These are phyloP conservation scores for Agraylea sexmaculata DNA, from an alignment of 1,140 invertebrate genomes.

Conservation along the genomic window DNA sequence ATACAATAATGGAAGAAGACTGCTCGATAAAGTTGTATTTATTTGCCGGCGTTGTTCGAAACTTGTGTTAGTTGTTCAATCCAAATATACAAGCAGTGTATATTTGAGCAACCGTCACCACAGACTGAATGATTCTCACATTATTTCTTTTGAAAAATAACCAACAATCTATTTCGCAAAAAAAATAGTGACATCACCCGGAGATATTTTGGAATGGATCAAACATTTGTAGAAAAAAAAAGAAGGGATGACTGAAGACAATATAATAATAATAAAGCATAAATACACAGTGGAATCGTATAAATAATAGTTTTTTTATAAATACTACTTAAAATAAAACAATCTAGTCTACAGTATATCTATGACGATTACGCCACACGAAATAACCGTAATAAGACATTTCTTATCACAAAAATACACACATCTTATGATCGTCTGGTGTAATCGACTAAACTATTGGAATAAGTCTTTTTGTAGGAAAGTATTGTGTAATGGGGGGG, in stretches of 20 bases:
- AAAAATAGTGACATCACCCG: not conserved
- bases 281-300: not conserved
- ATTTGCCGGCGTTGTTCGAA: too few species aligned
- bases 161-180: not conserved
- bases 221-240: not conserved
- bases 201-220: not conserved
- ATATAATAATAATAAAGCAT: not conserved
- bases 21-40: too few species aligned
- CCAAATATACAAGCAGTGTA: too few species aligned
- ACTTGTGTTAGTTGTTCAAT: too few species aligned
- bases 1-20: too few species aligned
- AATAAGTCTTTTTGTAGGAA: conserved; percentile 7
- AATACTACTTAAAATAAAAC: not conserved
- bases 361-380: too few species aligned
- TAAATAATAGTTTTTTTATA: conserved; percentile 1
- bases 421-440: too few species aligned
- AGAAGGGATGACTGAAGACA: not conserved
- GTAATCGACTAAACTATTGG: too few species aligned
- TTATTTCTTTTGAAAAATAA: not conserved
- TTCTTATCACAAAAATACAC: conserved; percentile 19
- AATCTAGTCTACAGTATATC: too few species aligned
- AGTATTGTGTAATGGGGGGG: not conserved
- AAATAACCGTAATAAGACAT: conserved; percentile 23
- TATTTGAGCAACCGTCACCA: too few species aligned
- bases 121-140: too few species aligned